Percentiles rank a stretch among this genome's conserved stretches.
phyloP scores from a whole-genome alignment of 2,888 invertebrate genomes.

The Coelinius sp. region DNA sequence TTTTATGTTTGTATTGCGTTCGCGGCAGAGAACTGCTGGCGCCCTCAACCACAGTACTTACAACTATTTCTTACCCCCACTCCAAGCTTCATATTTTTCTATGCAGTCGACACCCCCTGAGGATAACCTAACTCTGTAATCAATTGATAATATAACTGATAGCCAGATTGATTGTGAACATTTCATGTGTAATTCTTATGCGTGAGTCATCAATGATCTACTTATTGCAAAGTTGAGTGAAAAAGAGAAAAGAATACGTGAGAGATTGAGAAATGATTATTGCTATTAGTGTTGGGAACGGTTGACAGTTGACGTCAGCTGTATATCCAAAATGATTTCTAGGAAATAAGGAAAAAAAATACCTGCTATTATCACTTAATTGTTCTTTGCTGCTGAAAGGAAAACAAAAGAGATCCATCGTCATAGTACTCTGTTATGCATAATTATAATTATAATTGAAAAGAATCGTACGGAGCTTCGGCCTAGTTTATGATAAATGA shows the following conservation, averaged over 20 bases:
- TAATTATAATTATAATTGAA: no score
- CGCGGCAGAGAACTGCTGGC: no score
- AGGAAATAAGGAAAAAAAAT: neutral
- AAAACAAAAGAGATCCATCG: neutral
- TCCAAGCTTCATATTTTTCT: no score
- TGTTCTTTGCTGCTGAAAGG: neutral
- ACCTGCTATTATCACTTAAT: neutral
- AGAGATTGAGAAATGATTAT: neutral
- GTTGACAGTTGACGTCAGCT: neutral
- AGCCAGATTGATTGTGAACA: neutral
- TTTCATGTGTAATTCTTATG: neutral
- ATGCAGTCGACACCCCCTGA: no score
- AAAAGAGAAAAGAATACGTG: no score
- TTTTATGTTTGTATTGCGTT: no score
- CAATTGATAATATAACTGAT: neutral
- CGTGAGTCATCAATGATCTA: neutral
- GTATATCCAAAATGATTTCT: neutral
- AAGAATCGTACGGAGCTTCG: neutral
- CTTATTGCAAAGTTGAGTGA: neutral
- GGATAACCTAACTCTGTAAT: neutral
- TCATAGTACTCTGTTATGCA: neutral
- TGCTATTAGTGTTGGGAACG: no score
- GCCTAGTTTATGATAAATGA: neutral
- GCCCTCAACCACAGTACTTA: no score
- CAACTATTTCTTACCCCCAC: no score